These are phyloP conservation scores for Danio rerio DNA, from an alignment of 2,113 vertebrate genomes.

Conservation along the genomic window GRCz12tu NC_133187.1:21613001-21613500, in stretches of 20 bases:
- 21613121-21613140: slow-evolving; percentile 7
- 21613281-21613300: slow-evolving; percentile 80
- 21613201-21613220: slow-evolving; percentile 9
- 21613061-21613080: background rate
- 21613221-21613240: slow-evolving; percentile 28
- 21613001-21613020: slow-evolving; percentile 6
- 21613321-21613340: slow-evolving; percentile 75
- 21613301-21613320: slow-evolving; percentile 77
- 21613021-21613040: slow-evolving; percentile 28
- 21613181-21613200: slow-evolving; percentile 34
- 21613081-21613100: background rate
- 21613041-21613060: slow-evolving; percentile 5
- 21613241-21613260: slow-evolving; percentile 60
- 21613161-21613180: background rate
- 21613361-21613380: slow-evolving; percentile 62
- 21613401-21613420: slow-evolving; percentile 42
- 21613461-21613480: background rate
- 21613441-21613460: background rate
- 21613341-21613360: slow-evolving; percentile 65
- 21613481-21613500: background rate
- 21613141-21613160: background rate
- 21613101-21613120: slow-evolving; percentile 5
- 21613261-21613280: slow-evolving; percentile 73
- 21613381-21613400: slow-evolving; percentile 66
- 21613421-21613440: background rate